These are phyloP conservation scores for Andrena minutula DNA, from an alignment of 2,888 invertebrate species.

Conservation along the genomic window DNA sequence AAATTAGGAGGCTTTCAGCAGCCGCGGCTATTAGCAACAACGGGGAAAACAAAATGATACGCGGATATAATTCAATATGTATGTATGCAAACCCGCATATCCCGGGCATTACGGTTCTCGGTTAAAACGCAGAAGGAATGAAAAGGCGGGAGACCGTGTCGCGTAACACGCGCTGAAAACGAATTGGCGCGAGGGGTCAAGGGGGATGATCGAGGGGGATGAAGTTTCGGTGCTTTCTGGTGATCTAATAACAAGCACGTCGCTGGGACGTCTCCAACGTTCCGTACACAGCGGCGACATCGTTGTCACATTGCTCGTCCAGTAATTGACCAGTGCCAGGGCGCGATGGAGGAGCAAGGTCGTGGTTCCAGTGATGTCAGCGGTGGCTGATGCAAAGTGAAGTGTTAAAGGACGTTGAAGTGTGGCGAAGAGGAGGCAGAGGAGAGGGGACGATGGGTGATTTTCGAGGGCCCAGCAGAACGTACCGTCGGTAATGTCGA, in stretches of 20 bases:
- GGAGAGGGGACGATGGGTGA: slow-evolving; percentile 48
- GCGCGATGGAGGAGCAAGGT: background rate
- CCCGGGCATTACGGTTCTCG: slow-evolving; percentile 16
- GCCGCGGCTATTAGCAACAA: slow-evolving; percentile 54
- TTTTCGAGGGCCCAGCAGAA: slow-evolving; percentile 68
- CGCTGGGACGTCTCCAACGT: no score
- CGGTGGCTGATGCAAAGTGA: slow-evolving; percentile 50
- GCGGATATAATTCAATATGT: slow-evolving; percentile 54
- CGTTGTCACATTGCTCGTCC: background rate
- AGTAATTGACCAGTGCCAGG: slow-evolving; percentile 26
- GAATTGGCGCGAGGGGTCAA: background rate
- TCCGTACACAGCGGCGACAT: background rate
- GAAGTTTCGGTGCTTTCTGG: background rate
- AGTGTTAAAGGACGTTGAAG: slow-evolving; percentile 66
- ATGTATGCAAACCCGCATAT: slow-evolving; percentile 14
- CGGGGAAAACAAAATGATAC: slow-evolving; percentile 58
- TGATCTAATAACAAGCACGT: background rate
- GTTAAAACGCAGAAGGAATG: slow-evolving; percentile 23
- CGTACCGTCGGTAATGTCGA: slow-evolving; percentile 80
- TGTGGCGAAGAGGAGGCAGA: slow-evolving; percentile 35
- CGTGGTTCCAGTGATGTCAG: slow-evolving; percentile 9
- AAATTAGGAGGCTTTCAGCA: slow-evolving; percentile 64
- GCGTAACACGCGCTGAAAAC: slow-evolving; percentile 15
- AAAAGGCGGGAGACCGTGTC: slow-evolving; percentile 23
- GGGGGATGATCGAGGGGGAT: background rate